Evolutionary conservation across 2,888 invertebrate species (phyloP).

Genomic region (Coecobrya sp.): DNA sequence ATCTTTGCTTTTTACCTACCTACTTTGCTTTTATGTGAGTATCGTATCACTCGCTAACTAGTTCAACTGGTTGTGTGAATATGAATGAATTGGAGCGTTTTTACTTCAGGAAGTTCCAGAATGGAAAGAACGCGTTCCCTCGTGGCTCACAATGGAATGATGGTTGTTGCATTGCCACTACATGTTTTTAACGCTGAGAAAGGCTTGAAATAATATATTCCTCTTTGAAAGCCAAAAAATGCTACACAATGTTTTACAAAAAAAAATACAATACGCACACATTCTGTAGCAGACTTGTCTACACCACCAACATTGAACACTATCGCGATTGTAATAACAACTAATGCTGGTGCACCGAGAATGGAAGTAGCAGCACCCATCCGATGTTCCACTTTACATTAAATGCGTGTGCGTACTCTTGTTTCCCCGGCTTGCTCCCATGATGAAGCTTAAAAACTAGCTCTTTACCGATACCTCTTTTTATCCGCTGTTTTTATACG

Average conservation of each 20-base stretch:
- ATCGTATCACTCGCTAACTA: constrained; percentile 26
- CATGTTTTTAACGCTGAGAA: constrained; percentile 43
- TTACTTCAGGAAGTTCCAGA: constrained; percentile 69
- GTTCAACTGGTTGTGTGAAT: constrained; percentile 64
- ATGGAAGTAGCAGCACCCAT: constrained; percentile 56
- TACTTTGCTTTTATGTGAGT: background rate
- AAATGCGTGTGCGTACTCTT: constrained; percentile 31
- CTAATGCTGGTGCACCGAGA: background rate
- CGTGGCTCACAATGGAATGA: constrained; percentile 64
- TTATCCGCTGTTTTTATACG: background rate
- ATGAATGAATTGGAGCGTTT: constrained; percentile 29
- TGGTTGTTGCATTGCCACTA: constrained; percentile 62
- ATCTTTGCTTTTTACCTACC: constrained; percentile 2
- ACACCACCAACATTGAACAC: constrained; percentile 5
- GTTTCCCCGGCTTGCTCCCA: background rate
- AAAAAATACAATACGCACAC: background rate
- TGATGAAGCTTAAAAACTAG: background rate
- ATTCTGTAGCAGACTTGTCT: background rate
- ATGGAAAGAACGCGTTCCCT: constrained; percentile 71
- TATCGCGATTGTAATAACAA: constrained; percentile 39
- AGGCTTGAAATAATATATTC: constrained; percentile 64
- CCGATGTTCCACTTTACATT: constrained; percentile 68
- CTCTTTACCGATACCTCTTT: background rate
- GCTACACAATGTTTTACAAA: background rate
- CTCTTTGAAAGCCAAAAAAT: constrained; percentile 51